A percentile compares a stretch with the other conserved stretches of the same genome.
phyloP scores from a whole-genome alignment of 2,888 invertebrate genomes.

The Junonia oenone region DNA sequence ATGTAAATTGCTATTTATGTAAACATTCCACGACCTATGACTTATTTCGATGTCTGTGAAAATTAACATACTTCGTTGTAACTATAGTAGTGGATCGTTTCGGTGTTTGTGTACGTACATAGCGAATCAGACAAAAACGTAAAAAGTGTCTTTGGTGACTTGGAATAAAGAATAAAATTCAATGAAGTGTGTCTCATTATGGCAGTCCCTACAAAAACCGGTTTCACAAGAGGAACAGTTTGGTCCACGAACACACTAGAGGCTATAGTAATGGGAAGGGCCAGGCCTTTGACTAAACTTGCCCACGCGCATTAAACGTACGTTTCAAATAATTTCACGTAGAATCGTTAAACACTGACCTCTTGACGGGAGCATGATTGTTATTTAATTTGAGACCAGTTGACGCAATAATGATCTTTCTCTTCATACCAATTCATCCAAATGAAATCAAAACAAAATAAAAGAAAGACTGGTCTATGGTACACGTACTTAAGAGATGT shows the following conservation, averaged over 20 bases:
- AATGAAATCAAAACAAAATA: background rate
- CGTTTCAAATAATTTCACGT: slow-evolving; percentile 48
- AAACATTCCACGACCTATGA: slow-evolving; percentile 24
- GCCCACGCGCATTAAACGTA: slow-evolving; percentile 67
- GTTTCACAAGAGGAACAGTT: slow-evolving; percentile 60
- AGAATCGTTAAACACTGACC: slow-evolving; percentile 25
- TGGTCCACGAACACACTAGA: slow-evolving; percentile 42
- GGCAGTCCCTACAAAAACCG: slow-evolving; percentile 43
- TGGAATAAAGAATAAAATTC: slow-evolving; percentile 12
- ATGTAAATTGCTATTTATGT: slow-evolving; percentile 28
- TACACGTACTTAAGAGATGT: background rate
- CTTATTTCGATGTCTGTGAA: slow-evolving; percentile 22
- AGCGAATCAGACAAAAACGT: background rate
- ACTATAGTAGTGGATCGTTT: slow-evolving; percentile 15
- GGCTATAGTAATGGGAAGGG: slow-evolving; percentile 52
- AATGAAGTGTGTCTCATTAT: slow-evolving; percentile 12
- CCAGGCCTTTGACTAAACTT: slow-evolving; percentile 63
- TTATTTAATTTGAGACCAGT: slow-evolving; percentile 29
- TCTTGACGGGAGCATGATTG: slow-evolving; percentile 28
- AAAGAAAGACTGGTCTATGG: background rate
- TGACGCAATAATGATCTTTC: background rate
- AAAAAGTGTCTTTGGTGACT: background rate
- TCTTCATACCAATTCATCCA: background rate
- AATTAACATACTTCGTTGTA: slow-evolving; percentile 26
- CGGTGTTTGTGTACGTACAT: slow-evolving; percentile 3